phyloP scores from a whole-genome alignment of 2,797 vertebrate genomes.

The Pseudomugil tenellus region DNA sequence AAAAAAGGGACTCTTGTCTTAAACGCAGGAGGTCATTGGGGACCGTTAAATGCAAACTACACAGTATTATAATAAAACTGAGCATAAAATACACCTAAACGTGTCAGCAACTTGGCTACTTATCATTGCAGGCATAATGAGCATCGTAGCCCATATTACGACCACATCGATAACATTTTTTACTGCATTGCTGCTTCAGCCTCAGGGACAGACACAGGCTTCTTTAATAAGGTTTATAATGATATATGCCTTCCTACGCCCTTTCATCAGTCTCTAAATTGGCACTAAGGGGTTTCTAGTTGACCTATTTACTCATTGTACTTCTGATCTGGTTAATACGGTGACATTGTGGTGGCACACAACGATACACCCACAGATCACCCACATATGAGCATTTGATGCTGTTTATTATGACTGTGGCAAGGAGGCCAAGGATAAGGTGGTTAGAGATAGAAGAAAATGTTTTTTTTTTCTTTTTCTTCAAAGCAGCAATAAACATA shows the following conservation, averaged over 20 bases:
- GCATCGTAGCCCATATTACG: constrained; percentile 51
- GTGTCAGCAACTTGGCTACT: constrained; percentile 58
- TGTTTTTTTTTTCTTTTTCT: constrained; percentile 12
- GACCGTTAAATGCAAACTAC: constrained; percentile 52
- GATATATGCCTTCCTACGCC: constrained; percentile 74
- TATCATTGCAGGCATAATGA: constrained; percentile 68
- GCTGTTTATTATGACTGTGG: constrained; percentile 44
- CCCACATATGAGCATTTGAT: constrained; percentile 66
- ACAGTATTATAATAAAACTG: constrained; percentile 53
- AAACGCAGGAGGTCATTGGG: constrained; percentile 42
- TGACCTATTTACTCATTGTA: constrained; percentile 79
- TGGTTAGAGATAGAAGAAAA: constrained; percentile 26
- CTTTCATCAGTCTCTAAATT: constrained; percentile 78
- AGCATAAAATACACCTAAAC: constrained; percentile 69
- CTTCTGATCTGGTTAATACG: constrained; percentile 71
- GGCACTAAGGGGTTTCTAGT: constrained; percentile 72
- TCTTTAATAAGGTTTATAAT: constrained; percentile 76
- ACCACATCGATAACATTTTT: constrained; percentile 67
- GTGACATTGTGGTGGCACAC: constrained; percentile 68
- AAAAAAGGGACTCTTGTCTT: constrained; percentile 13
- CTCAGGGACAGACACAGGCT: constrained; percentile 67
- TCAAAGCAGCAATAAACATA: constrained; percentile 51
- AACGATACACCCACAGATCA: constrained; percentile 67
- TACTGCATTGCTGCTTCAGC: constrained; percentile 58
- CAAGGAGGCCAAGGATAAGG: constrained; percentile 49